A percentile compares a stretch with the other conserved stretches of the same genome.
Conservation (phyloP, 2,797 vertebrate genomes). For the Pangasius larnaudii region DNA sequence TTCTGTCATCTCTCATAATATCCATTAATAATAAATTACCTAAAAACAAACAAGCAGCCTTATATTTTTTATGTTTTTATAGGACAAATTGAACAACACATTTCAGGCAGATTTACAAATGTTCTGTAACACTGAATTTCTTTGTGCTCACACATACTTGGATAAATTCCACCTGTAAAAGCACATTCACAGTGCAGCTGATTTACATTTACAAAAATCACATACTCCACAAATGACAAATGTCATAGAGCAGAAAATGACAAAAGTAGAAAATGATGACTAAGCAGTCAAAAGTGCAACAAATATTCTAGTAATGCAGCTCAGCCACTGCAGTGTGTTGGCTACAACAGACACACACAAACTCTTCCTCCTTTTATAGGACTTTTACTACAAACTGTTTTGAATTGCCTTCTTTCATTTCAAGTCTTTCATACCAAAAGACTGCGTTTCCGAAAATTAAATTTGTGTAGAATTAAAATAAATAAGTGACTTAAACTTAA, state of each 20-base stretch:
- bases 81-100: neutral
- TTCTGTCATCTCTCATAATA: neutral
- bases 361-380: no score
- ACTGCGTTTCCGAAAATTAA: neutral
- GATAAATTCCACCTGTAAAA: neutral
- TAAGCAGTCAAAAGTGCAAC: neutral
- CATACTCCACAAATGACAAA: conserved; percentile 2
- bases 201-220: neutral
- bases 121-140: neutral
- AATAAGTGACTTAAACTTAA: neutral
- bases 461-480: neutral
- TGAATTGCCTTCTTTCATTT: neutral
- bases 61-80: neutral
- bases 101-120: neutral
- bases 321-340: neutral
- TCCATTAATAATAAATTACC: neutral
- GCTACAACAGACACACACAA: no score
- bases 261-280: neutral
- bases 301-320: neutral
- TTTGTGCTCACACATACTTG: neutral
- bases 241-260: neutral
- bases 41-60: neutral
- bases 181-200: neutral
- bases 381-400: neutral
- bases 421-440: neutral